A percentile compares a stretch with the other conserved stretches of the same genome.
Conservation (phyloP, 2,888 invertebrate species). For the Orchestes rusci region DNA sequence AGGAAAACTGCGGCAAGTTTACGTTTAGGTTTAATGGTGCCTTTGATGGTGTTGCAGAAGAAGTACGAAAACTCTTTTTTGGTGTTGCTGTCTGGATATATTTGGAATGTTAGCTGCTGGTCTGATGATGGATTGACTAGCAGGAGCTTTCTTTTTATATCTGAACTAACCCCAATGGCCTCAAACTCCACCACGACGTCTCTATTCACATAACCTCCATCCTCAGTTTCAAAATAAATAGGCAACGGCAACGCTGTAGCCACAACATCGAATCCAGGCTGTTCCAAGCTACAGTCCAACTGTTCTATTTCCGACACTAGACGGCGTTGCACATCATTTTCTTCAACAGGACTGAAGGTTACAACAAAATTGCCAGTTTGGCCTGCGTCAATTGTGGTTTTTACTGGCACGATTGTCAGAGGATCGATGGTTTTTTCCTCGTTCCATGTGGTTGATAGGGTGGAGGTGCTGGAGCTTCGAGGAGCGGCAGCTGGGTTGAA, state of each 20-base stretch:
- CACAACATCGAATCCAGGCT: constrained; percentile 41
- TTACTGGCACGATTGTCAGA: constrained; percentile 48
- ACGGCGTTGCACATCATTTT: constrained; percentile 49
- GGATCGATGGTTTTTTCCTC: constrained; percentile 37
- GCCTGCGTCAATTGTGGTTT: constrained; percentile 44
- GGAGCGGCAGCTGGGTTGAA: constrained; percentile 1
- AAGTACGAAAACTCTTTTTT: constrained; percentile 41
- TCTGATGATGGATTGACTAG: constrained; percentile 61
- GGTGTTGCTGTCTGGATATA: constrained; percentile 21
- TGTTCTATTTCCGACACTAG: constrained; percentile 51
- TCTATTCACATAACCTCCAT: constrained; percentile 52
- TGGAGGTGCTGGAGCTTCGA: constrained; percentile 11
- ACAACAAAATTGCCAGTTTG: constrained; percentile 44
- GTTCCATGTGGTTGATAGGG: constrained; percentile 28
- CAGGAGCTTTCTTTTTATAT: constrained; percentile 56
- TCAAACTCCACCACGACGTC: constrained; percentile 52
- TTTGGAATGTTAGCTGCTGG: constrained; percentile 46
- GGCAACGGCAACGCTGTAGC: constrained; percentile 60
- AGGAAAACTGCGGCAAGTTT: constrained; percentile 55
- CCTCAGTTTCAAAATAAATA: constrained; percentile 61
- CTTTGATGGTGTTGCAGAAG: constrained; percentile 50
- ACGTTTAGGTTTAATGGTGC: constrained; percentile 46
- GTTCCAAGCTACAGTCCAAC: constrained; percentile 41
- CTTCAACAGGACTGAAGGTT: constrained; percentile 51
- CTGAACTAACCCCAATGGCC: constrained; percentile 58